A percentile compares a stretch with the other conserved stretches of the same genome.
phyloP scores from a whole-genome alignment of 2,113 vertebrate genomes.

The Notarius quadriscutis region DNA sequence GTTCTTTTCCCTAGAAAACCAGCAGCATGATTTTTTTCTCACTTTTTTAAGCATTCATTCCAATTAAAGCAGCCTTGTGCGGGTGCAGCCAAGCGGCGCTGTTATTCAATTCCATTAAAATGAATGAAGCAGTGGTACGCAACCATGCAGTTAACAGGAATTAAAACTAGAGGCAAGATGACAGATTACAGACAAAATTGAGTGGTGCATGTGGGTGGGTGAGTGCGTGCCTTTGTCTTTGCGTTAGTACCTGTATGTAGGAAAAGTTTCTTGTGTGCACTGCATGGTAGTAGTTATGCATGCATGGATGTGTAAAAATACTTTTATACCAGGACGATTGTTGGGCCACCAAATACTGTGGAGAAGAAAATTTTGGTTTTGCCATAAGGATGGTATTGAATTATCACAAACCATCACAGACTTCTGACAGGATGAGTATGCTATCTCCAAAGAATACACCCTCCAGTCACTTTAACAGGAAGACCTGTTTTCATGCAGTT shows the following conservation, averaged over 20 bases:
- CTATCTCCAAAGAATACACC: background rate
- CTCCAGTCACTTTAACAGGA: no score
- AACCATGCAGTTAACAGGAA: slow-evolving; percentile 81
- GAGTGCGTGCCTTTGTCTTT: slow-evolving; percentile 38
- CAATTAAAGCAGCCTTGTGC: slow-evolving; percentile 76
- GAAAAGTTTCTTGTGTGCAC: slow-evolving; percentile 23
- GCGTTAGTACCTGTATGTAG: slow-evolving; percentile 44
- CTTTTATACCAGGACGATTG: background rate
- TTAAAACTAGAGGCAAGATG: slow-evolving; percentile 80
- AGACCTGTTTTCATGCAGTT: background rate
- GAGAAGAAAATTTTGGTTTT: background rate
- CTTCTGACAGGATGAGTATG: background rate
- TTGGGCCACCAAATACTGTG: background rate
- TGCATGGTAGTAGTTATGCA: slow-evolving; percentile 14
- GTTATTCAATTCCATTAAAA: slow-evolving; percentile 81
- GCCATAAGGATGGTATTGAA: background rate
- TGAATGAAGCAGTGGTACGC: slow-evolving; percentile 74
- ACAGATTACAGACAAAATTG: slow-evolving; percentile 73
- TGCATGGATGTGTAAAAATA: slow-evolving; percentile 23
- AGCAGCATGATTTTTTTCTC: slow-evolving; percentile 57
- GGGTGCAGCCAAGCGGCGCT: slow-evolving; percentile 74
- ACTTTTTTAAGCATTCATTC: slow-evolving; percentile 65
- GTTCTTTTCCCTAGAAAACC: slow-evolving; percentile 60
- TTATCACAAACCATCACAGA: background rate
- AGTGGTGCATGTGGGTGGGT: slow-evolving; percentile 53